phyloP scores from a whole-genome alignment of 2,113 vertebrate species.

The Cervus canadensis region DNA sequence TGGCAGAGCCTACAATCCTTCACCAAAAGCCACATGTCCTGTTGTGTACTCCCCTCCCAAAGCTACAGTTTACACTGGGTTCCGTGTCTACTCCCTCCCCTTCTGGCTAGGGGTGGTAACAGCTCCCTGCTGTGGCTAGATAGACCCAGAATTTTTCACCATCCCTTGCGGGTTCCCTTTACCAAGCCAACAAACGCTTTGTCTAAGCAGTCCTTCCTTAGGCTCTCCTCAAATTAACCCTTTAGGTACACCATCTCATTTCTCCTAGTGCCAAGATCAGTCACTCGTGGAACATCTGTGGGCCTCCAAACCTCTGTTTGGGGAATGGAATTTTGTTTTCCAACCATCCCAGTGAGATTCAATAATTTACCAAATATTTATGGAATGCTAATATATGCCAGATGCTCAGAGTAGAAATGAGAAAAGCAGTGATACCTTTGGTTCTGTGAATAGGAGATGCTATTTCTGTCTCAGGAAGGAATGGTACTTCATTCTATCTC shows the following conservation, averaged over 20 bases:
- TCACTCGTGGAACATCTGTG: background rate
- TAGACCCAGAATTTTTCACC: background rate
- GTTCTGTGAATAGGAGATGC: background rate
- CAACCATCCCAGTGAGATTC: background rate
- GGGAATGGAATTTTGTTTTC: background rate
- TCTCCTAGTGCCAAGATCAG: background rate
- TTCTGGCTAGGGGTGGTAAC: background rate
- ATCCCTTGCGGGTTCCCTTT: background rate
- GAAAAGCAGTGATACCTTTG: background rate
- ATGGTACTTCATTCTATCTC: background rate
- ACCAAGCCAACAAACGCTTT: background rate
- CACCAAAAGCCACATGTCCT: background rate
- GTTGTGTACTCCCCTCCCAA: background rate
- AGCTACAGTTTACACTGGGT: background rate
- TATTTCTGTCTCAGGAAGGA: background rate
- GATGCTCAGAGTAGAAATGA: background rate
- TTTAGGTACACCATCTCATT: background rate
- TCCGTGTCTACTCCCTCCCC: background rate
- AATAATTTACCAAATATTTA: constrained; percentile 5
- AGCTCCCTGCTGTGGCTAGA: background rate
- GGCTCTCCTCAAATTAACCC: background rate
- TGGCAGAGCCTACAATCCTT: background rate
- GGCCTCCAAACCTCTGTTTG: background rate
- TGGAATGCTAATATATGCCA: background rate
- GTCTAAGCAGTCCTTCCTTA: background rate